Evolutionary conservation across 2,113 vertebrate species (phyloP).

Genomic region (Brachypodius melanocephalos): DNA sequence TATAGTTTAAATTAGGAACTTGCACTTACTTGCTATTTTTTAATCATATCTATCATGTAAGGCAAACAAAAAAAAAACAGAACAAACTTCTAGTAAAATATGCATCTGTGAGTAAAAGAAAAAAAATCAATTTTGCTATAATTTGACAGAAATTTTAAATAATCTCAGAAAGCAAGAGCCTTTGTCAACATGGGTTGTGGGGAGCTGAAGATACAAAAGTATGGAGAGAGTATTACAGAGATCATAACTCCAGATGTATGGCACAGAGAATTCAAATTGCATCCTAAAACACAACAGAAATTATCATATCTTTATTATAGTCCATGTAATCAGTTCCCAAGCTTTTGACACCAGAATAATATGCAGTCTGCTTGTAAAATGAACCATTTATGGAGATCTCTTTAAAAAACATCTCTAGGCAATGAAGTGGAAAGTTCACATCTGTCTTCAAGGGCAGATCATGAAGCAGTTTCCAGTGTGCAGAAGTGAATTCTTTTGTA

Average conservation of each 20-base stretch:
- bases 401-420: background rate
- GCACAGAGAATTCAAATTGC: background rate
- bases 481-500: background rate
- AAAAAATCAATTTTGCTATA: background rate
- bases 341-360: background rate
- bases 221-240: background rate
- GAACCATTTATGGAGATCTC: conserved; percentile 6
- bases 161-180: background rate
- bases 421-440: conserved; percentile 60
- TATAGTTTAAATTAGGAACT: background rate
- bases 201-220: background rate
- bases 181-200: background rate
- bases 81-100: background rate
- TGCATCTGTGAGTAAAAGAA: background rate
- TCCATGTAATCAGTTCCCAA: background rate
- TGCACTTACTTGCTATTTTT: background rate
- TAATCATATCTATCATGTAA: background rate
- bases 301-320: background rate
- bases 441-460: conserved; percentile 55
- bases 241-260: background rate
- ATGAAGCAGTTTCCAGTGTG: background rate
- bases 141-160: background rate
- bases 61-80: background rate
- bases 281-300: background rate
- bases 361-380: background rate